Percentiles rank a stretch among this genome's conserved stretches.
phyloP scores from a whole-genome alignment of 2,888 invertebrate species.

The Clistopyga incitator region DNA sequence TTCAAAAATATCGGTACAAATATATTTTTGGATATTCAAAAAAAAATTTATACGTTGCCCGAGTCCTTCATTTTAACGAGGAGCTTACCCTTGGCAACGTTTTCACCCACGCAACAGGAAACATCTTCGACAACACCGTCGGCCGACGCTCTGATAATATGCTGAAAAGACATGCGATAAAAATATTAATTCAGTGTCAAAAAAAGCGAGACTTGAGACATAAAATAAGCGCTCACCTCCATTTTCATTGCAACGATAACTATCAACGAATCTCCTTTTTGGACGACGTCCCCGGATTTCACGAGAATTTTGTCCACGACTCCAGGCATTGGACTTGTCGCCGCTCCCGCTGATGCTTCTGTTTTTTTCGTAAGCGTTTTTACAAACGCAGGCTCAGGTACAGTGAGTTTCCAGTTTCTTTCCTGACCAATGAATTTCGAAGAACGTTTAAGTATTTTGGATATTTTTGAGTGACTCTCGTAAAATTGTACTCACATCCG shows the following conservation, averaged over 20 bases:
- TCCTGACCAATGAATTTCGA: constrained; percentile 84
- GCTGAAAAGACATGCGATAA: constrained; percentile 84
- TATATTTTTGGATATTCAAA: not conserved
- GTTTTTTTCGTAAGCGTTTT: constrained; percentile 83
- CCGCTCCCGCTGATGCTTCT: constrained; percentile 85
- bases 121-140: constrained; percentile 92
- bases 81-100: constrained; percentile 90
- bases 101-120: constrained; percentile 91
- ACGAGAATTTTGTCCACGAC: constrained; percentile 96
- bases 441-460: not conserved
- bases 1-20: not conserved
- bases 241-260: constrained; percentile 99
- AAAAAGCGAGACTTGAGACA: not conserved
- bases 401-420: constrained; percentile 88
- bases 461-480: not conserved
- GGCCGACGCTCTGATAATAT: constrained; percentile 93
- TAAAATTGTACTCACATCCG: constrained; percentile 84
- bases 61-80: constrained; percentile 78
- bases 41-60: not conserved
- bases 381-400: constrained; percentile 87
- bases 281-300: constrained; percentile 91
- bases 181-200: not conserved
- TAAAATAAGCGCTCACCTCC: constrained; percentile 88
- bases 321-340: constrained; percentile 97
- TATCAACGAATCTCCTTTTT: constrained; percentile 95